Conservation (phyloP, 1,140 invertebrate genomes). For the Lerema accius region DNA sequence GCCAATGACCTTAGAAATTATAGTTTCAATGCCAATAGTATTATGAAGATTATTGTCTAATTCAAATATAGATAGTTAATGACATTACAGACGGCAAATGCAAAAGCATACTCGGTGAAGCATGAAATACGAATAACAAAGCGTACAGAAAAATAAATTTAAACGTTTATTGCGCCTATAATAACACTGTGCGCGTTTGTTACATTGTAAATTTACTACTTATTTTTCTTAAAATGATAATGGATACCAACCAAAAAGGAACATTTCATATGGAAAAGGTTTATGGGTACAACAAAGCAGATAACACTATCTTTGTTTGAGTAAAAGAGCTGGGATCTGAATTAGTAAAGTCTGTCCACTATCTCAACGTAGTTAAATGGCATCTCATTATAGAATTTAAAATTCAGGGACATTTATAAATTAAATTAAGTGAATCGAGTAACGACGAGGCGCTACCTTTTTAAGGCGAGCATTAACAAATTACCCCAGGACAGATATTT, state of each 20-base stretch:
- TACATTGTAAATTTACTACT: neutral
- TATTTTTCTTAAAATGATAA: neutral
- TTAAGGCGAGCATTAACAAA: slow-evolving; percentile 66
- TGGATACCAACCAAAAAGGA: neutral
- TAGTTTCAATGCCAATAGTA: slow-evolving; percentile 59
- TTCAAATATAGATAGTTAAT: slow-evolving; percentile 20
- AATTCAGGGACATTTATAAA: slow-evolving; percentile 59
- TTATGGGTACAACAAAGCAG: slow-evolving; percentile 38
- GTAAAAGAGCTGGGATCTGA: slow-evolving; percentile 46
- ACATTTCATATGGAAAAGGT: slow-evolving; percentile 21
- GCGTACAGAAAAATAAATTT: slow-evolving; percentile 13
- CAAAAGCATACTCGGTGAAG: slow-evolving; percentile 27
- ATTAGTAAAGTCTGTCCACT: slow-evolving; percentile 59
- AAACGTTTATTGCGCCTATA: neutral
- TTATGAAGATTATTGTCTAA: too few relatives aligned
- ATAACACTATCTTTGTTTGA: slow-evolving; percentile 50
- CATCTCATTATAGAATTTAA: slow-evolving; percentile 57
- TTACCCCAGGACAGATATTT: slow-evolving; percentile 63
- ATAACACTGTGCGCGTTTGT: neutral
- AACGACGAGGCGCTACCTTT: slow-evolving; percentile 64
- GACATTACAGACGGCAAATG: slow-evolving; percentile 39
- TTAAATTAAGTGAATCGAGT: slow-evolving; percentile 50
- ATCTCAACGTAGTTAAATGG: slow-evolving; percentile 56
- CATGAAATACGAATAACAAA: slow-evolving; percentile 32
- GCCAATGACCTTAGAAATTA: slow-evolving; percentile 54